Evolutionary conservation across 2,888 invertebrate species (phyloP).

Genomic region (Silvanus unidentatus): DNA sequence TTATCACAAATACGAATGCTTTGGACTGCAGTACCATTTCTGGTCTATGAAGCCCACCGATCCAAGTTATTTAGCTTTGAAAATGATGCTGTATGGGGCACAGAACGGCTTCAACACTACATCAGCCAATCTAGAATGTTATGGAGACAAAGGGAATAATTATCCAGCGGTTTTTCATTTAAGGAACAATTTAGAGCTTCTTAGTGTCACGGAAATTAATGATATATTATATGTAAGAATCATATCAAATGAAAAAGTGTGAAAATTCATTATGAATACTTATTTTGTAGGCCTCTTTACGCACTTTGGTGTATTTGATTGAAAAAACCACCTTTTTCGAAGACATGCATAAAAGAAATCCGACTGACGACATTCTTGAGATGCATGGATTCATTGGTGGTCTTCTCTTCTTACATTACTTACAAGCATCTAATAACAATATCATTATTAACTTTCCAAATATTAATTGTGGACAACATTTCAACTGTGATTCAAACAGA

Average conservation of each 20-base stretch:
- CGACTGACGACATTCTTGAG: neutral
- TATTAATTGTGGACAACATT: constrained; percentile 12
- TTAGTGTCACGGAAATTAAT: constrained; percentile 17
- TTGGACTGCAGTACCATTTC: constrained; percentile 28
- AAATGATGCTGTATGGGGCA: constrained; percentile 29
- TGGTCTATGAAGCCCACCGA: constrained; percentile 24
- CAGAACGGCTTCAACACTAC: constrained; percentile 16
- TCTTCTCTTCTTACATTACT: constrained; percentile 26
- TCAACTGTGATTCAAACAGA: constrained; percentile 17
- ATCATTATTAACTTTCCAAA: constrained; percentile 21
- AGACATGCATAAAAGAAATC: neutral
- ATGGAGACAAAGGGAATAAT: constrained; percentile 13
- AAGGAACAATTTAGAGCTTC: constrained; percentile 20
- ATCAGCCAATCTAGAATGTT: neutral
- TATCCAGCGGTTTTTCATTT: constrained; percentile 23
- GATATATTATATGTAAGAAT: constrained; percentile 25
- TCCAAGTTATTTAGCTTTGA: constrained; percentile 24
- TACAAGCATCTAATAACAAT: constrained; percentile 25
- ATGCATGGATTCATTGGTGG: constrained; percentile 24
- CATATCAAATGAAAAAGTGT: neutral
- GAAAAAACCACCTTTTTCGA: neutral
- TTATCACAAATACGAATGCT: constrained; percentile 31
- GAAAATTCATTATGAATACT: neutral
- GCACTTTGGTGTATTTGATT: neutral
- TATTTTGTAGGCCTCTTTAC: neutral